phyloP scores from a whole-genome alignment of 2,797 vertebrate species.

The Caiman crocodilus region DNA sequence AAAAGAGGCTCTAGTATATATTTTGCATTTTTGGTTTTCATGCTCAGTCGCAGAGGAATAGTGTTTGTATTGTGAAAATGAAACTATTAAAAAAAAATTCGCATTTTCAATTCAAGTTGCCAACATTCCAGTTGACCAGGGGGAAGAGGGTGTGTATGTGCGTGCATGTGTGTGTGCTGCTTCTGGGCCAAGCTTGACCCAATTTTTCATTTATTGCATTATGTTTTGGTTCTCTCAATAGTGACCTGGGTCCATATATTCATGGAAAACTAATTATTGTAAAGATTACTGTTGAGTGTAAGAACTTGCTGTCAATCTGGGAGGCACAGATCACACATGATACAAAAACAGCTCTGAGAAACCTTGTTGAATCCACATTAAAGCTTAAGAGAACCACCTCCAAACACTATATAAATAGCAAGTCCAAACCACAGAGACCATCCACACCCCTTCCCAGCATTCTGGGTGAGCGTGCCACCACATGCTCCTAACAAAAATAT shows the following conservation, averaged over 20 bases:
- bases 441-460: conserved; percentile 40
- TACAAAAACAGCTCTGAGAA: background rate
- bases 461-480: conserved; percentile 28
- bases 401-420: conserved; percentile 4
- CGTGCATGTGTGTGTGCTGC: background rate
- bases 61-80: conserved; percentile 29
- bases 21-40: conserved; percentile 44
- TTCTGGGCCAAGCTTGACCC: conserved; percentile 26
- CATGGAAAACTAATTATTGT: background rate
- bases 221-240: conserved; percentile 52
- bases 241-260: conserved; percentile 10
- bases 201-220: conserved; percentile 60
- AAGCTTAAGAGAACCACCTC: background rate
- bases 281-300: background rate
- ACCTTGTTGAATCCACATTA: background rate
- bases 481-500: background rate
- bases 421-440: conserved; percentile 21
- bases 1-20: background rate
- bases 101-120: no score
- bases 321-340: fast-evolving
- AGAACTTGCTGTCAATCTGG: background rate
- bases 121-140: no score
- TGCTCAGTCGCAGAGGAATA: background rate
- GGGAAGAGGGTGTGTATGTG: background rate
- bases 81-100: background rate